Evolutionary conservation across 2,888 invertebrate genomes (phyloP), one percentile per base, ranked within the genome.

Genomic region (Schizotus pectinicornis): DNA sequence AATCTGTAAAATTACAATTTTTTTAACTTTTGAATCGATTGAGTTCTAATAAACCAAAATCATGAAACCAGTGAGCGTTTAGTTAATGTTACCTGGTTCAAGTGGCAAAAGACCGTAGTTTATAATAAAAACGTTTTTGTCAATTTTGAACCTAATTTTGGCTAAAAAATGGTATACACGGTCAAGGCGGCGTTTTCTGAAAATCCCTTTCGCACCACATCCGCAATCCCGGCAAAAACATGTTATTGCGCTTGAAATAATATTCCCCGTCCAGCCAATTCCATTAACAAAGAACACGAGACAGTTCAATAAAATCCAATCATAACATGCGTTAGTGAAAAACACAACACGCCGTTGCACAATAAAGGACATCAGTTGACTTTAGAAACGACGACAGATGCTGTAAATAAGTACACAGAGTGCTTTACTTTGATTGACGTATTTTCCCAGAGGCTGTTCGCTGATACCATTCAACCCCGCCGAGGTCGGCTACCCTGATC

Each of bases 381-480:
- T 72, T 67, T 59, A 56, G 66, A 69, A 70, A 70, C 65, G 72
- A 60, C 73, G 71, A 75, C 76, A 76, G 76, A 76, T 76, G 76
- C 72, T 69, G 64, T 70, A 73, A 73, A 73, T 71, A 72, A 69
- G 71, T 64, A 72, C 68, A 73, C 72, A 71, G 69, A 73, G 69
- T 71, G 67, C 61, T 66, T 66, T 58, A 53, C 48, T 60, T 66
- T 77, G 77, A 77, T 77, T 77, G 77, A 77, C 77, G 69, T 74
- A 74, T 77, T 75, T 76, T 77, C 77, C 77, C 77, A 71, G 66
- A 74, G 74, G 77, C 70, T 68, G 67, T 67, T 67, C 62, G 59
- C 66, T 63, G 63, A 65, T 65, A 62, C 61, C 59, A 62, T 52
- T 67, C 68, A 66, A 68, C 69, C 72, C 70, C 67, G 56, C 54